Evolutionary conservation across 2,113 vertebrate genomes (phyloP), one percentile per base, ranked within the genome.

Genomic region (Lepidothrix coronata): DNA sequence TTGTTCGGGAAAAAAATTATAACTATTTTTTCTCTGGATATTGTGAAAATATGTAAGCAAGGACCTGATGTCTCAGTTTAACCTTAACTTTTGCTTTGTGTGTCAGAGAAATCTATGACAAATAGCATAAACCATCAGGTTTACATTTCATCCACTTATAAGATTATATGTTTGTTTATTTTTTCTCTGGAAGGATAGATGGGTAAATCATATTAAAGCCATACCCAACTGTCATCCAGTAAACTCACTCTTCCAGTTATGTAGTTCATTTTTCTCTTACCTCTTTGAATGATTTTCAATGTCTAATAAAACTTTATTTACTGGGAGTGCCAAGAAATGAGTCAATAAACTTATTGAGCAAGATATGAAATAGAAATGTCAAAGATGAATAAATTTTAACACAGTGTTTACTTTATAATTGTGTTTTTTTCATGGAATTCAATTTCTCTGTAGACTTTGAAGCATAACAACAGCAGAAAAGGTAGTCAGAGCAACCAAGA

Each of bases 321-420:
- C 88, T 88, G 39, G 12, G 44, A 88, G 37, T 91, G 39, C 57
- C 86, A 93, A 93, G 94, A 85, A 81, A 44, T 25, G 23, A 84
- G 37, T 72, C 82, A 77, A 92, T 95, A 93, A 65, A 91, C 91
- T 85, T 86, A 89, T 75, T 85, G 80, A 94, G 75, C 61, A 87
- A 78, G 81, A 82, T 83, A 41, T 93, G 85, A 93, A 95, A 94
- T 46, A 92, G 54, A 96, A 94, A 94, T 95, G 77, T 94, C 87
- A 94, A 94, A 91, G 87, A 89, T 49, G 21, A 91, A 93, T 95
- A 95, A 81, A 95, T 91, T 91, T 89, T 68, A 95, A 48, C 20
- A 28, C 14, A n/a, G 27, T 70, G 43, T 96, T 93, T 95, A 79
- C 82, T 92, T 91, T 91, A 89, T 89, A 95, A 89, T 89, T 95